phyloP scores from a whole-genome alignment of 2,888 invertebrate genomes.

The Leistus spinibarbis region DNA sequence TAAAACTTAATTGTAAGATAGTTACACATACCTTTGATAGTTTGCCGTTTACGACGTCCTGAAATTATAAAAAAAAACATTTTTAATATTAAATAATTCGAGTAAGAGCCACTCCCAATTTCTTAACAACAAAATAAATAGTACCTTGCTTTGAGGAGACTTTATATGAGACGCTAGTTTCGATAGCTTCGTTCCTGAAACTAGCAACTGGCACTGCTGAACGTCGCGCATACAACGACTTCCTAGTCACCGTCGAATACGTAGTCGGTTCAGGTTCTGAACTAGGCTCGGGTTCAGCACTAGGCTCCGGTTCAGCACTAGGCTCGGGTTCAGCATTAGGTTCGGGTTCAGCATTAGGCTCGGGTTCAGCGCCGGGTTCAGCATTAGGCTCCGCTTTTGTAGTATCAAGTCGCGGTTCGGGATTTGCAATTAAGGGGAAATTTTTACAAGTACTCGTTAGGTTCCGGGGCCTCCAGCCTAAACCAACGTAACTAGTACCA shows the following conservation, averaged over 20 bases:
- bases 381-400: neutral
- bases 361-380: constrained; percentile 41
- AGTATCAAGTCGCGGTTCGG: constrained; percentile 20
- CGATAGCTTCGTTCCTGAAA: constrained; percentile 68
- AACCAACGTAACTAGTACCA: constrained; percentile 82
- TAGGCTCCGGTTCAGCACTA: constrained; percentile 51
- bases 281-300: constrained; percentile 52
- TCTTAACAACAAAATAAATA: constrained; percentile 20
- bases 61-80: constrained; percentile 20
- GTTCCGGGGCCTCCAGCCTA: constrained; percentile 90
- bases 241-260: constrained; percentile 47
- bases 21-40: constrained; percentile 40
- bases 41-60: constrained; percentile 43
- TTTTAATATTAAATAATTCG: neutral
- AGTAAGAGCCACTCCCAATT: neutral
- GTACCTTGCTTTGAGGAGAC: constrained; percentile 70
- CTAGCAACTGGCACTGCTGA: constrained; percentile 48
- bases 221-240: constrained; percentile 53
- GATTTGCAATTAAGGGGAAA: constrained; percentile 70
- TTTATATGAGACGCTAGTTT: constrained; percentile 80
- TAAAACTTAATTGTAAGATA: neutral
- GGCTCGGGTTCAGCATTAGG: constrained; percentile 48
- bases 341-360: constrained; percentile 38
- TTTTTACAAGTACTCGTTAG: constrained; percentile 79
- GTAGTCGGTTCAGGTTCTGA: constrained; percentile 54